phyloP scores from a whole-genome alignment of 2,113 vertebrate genomes.

The Parus major region DNA sequence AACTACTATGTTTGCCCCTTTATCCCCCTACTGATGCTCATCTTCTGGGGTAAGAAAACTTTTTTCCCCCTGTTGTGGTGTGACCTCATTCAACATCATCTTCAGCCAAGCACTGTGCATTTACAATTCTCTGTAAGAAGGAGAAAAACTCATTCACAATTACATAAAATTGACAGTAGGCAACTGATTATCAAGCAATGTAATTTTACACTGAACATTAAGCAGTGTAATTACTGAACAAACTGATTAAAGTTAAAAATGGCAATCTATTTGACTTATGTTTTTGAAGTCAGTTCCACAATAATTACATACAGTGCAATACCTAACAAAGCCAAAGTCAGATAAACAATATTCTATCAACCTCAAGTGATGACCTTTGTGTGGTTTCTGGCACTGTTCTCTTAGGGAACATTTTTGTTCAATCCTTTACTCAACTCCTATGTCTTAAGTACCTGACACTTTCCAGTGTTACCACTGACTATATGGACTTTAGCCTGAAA shows the following conservation, averaged over 20 bases:
- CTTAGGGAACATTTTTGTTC: not conserved
- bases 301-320: not conserved
- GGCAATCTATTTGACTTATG: not conserved
- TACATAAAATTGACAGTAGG: conserved; percentile 43
- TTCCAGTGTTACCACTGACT: not conserved
- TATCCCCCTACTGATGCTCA: conserved; percentile 68
- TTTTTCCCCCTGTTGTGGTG: conserved; percentile 58
- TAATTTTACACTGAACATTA: conserved; percentile 39
- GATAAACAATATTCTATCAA: not conserved
- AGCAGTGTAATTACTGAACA: conserved; percentile 7
- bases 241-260: not conserved
- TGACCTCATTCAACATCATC: conserved; percentile 88
- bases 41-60: conserved; percentile 69
- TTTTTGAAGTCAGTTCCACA: not conserved
- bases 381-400: not conserved
- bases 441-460: not conserved
- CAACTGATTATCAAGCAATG: conserved; percentile 40
- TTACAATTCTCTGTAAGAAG: conserved; percentile 84
- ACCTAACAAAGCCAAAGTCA: not conserved
- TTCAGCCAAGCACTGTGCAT: conserved; percentile 85
- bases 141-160: conserved; percentile 61
- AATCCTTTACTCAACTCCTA: not conserved
- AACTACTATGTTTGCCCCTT: conserved; percentile 68
- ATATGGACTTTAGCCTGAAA: not conserved
- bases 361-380: not conserved